Conservation (phyloP, 2,797 vertebrate genomes). For the Peromyscus attwateri region DNA sequence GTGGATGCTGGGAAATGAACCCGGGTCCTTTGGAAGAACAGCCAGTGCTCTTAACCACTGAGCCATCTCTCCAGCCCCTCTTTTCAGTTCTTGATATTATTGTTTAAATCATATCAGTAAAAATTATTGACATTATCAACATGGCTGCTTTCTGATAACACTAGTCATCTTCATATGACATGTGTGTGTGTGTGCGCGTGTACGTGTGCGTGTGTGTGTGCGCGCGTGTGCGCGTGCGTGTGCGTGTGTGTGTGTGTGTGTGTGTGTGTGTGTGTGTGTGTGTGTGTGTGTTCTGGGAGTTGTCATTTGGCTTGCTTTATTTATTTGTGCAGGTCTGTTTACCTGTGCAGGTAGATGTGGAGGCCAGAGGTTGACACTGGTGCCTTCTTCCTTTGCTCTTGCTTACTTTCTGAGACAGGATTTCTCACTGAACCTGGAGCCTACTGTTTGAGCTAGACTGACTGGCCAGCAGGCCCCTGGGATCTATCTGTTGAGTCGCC, state of each 20-base stretch:
- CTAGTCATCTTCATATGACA: not conserved
- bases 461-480: not conserved
- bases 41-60: no score
- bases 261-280: not conserved
- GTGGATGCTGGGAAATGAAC: no score
- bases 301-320: constrained; percentile 12
- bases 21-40: no score
- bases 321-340: not conserved
- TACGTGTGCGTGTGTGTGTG: not conserved
- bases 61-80: no score
- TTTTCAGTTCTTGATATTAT: constrained; percentile 10
- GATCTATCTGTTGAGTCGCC: not conserved
- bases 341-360: not conserved
- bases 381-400: not conserved
- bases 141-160: constrained; percentile 43
- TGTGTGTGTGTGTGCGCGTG: not conserved
- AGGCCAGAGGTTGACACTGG: not conserved
- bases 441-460: not conserved
- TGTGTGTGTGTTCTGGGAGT: not conserved
- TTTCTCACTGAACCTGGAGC: not conserved
- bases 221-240: no score
- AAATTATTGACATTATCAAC: constrained; percentile 29
- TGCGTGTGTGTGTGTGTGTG: not conserved
- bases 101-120: constrained; percentile 23
- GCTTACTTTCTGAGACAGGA: not conserved